Evolutionary conservation across 2,888 invertebrate species (phyloP), one percentile per base, ranked within the genome.

Genomic region (Chydorus sphaericus): DNA sequence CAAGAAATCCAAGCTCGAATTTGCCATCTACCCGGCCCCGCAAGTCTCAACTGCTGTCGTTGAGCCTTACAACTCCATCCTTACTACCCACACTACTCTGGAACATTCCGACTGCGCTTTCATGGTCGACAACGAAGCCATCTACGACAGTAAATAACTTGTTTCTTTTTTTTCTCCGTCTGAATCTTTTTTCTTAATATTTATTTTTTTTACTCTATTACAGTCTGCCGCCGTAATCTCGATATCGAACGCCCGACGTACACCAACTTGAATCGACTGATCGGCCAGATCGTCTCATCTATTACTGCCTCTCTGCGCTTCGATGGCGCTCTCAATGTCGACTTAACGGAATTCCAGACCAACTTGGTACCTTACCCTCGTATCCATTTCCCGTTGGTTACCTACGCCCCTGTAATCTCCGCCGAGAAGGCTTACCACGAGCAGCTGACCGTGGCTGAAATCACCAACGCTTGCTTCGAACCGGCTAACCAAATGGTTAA

Each of bases 21-120:
- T 94, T 73, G 88, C 93, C 64, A 90, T 94, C 72, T 94, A 94
- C 73, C 94, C 94, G 57, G 93, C 94, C 38, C 94, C 94, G 8
- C 77, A 76, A 65, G 56, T 74, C 31, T 71, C 72, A n/a, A 75
- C 75, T 2, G 74, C 75, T 36, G 75, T 76, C n/a, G 75, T 76
- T 29, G 75, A 76, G 63, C 76, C 76, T 3, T 76, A 76, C 68
- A 75, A 75, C 63, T 73, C 74, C 54, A 72, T 76, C 39, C 61
- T 75, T 57, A 75, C 74, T 50, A 76, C 75, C 11, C 76, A 76
- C 63, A 76, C 75, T 33, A 74, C 74, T n/a, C 64, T 75, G 60
- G 75, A 75, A 62, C 75, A 73, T 61, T 72, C 72, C 3, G 74
- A 74, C 62, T 75, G 74, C 62, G 72, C 73, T 38, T 75, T 75